Evolutionary conservation across 2,113 vertebrate genomes (phyloP), one percentile per base, ranked within the genome.

Genomic region (Entosphenus tridentatus): DNA sequence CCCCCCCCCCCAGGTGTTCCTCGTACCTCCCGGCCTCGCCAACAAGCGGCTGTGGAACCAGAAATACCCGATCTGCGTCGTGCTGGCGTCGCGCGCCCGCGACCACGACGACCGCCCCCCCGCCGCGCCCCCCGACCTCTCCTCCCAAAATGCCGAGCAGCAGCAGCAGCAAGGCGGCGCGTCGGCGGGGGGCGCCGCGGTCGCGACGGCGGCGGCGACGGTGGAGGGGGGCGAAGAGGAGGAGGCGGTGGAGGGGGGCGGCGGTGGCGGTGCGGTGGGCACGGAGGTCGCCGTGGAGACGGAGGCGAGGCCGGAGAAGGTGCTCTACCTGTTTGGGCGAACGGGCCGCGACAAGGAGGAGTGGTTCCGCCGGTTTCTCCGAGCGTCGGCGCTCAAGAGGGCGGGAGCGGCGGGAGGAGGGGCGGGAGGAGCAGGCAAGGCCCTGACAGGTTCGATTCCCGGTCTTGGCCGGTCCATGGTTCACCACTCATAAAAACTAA

Each of bases 1-100:
- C 59, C 18, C 18, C 18, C 2, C 71, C 70, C 72, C 70, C 54
- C 77, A 96, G 92, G 87, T 96, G 76, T 84, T 84, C 75, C 82
- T 96, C 73, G 84, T 96, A 75, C 93, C 93, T 57, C 85, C 87
- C 74, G 87, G 84, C 75, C 80, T 98, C 79, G 93, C 93, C 57
- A 81, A 91, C 73, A 98, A 98, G 74, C 80, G 92, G 21, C 80
- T 96, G 68, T 98, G 92, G 92, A 98, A 98, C 80, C 96, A 98
- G 75, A 98, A 98, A 71, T 98, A 98, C 71, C 93, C 93, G 1
- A 90, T 98, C 77, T 93, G 88, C 78, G 85, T 98, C 11, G 86
- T 96, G 74, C 84, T 98, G 12, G 86, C 80, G 76, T 8, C 14
- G 14, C n/a, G 59, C 8, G 59, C 18, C 14, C n/a, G 18, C 14